A percentile compares a stretch with the other conserved stretches of the same genome.
These are phyloP conservation scores for Sandelia bainsii DNA, from an alignment of 2,797 vertebrate genomes.

Conservation along the genomic window DNA sequence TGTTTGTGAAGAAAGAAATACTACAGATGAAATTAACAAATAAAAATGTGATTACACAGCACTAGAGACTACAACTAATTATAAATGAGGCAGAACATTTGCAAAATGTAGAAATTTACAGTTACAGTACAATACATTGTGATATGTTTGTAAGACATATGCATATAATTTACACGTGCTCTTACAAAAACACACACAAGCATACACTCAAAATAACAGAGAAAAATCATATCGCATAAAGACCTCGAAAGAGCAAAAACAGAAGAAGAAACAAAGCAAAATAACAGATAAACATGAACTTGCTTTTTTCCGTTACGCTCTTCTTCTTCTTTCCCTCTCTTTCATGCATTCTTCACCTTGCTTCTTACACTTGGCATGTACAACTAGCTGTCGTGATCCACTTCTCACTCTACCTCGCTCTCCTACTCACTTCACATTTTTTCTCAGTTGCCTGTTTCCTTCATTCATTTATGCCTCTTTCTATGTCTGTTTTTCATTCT, in stretches of 20 bases:
- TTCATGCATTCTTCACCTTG: constrained; percentile 36
- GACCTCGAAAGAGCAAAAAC: too few species aligned
- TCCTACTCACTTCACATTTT: neutral
- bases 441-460: constrained; percentile 12
- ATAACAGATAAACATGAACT: neutral
- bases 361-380: constrained; percentile 65
- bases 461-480: neutral
- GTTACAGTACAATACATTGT: too few species aligned
- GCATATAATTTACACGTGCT: too few species aligned
- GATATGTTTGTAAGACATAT: too few species aligned
- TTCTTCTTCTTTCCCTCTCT: constrained; percentile 3
- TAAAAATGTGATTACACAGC: neutral
- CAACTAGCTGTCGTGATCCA: constrained; percentile 75
- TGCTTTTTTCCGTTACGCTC: neutral
- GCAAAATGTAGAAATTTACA: too few species aligned
- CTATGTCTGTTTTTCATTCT: neutral
- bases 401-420: constrained; percentile 20
- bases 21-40: neutral
- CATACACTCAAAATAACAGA: too few species aligned
- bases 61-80: neutral
- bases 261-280: neutral
- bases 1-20: neutral
- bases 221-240: too few species aligned
- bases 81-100: too few species aligned
- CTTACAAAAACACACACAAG: too few species aligned